These are phyloP conservation scores for Lepus oiostolus DNA, from an alignment of 2,797 vertebrate species.

Conservation along the genomic window DNA sequence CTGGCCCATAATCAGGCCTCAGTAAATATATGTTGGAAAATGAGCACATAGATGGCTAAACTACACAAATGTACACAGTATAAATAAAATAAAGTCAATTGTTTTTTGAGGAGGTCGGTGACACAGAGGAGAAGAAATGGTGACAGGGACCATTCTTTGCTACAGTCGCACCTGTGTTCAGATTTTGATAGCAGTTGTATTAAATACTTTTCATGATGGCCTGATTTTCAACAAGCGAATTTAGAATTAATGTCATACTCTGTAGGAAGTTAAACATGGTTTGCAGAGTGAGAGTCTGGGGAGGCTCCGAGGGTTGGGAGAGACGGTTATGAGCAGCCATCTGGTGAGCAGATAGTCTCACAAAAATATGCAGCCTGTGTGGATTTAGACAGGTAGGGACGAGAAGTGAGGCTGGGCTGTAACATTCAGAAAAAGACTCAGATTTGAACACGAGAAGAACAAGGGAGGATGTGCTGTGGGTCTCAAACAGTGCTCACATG, in stretches of 20 bases:
- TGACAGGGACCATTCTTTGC: background rate
- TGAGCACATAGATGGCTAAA: background rate
- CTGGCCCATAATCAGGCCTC: background rate
- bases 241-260: conserved; percentile 37
- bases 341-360: conserved; percentile 1
- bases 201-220: conserved; percentile 27
- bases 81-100: background rate
- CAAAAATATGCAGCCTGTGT: background rate
- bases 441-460: background rate
- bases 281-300: conserved; percentile 33
- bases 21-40: background rate
- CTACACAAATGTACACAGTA: background rate
- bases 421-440: background rate
- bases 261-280: background rate
- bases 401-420: background rate
- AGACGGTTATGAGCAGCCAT: background rate
- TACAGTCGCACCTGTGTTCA: background rate
- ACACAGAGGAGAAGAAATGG: background rate
- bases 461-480: background rate
- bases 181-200: background rate
- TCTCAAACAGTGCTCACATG: background rate
- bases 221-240: conserved; percentile 11
- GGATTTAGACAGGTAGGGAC: background rate
- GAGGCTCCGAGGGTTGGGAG: background rate
- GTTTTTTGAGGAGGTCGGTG: background rate